phyloP scores from a whole-genome alignment of 2,113 vertebrate species.

The Gopherus evgoodei region DNA sequence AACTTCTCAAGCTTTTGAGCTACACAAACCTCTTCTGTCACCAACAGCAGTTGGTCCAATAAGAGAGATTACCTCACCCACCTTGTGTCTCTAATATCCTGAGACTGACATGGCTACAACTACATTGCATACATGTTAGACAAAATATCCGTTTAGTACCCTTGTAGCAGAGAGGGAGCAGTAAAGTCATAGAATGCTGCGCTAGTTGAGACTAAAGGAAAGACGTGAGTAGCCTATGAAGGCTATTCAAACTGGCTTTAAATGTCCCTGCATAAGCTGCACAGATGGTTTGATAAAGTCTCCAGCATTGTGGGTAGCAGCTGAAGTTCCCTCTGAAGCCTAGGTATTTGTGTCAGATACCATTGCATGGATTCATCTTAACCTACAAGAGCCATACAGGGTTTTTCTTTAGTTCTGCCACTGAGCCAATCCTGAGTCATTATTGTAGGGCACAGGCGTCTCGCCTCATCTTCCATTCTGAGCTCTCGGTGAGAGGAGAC shows the following conservation, averaged over 20 bases:
- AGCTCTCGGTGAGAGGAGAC: not conserved
- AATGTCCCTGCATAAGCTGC: not conserved
- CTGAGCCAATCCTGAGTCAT: not conserved
- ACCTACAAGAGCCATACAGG: not conserved
- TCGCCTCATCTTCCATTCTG: not conserved
- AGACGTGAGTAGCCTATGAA: not conserved
- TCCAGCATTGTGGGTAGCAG: not conserved
- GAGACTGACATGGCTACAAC: not conserved
- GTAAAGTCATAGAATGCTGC: too few relatives aligned
- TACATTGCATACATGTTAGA: not conserved
- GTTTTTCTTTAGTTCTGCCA: not conserved
- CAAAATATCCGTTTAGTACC: not conserved
- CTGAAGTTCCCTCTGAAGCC: not conserved
- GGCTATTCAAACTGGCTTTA: not conserved
- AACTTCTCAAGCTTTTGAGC: too few relatives aligned
- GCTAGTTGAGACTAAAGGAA: too few relatives aligned
- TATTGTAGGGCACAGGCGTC: accelerated
- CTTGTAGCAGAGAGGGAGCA: not conserved
- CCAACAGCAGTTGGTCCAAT: too few relatives aligned
- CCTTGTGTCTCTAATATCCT: too few relatives aligned
- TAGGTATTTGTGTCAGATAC: not conserved
- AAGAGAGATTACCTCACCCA: too few relatives aligned
- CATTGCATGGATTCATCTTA: not conserved
- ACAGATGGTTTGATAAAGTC: not conserved
- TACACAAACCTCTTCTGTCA: too few relatives aligned